Conservation (phyloP, 2,888 invertebrate species). For the Lycocerus yunnanus region DNA sequence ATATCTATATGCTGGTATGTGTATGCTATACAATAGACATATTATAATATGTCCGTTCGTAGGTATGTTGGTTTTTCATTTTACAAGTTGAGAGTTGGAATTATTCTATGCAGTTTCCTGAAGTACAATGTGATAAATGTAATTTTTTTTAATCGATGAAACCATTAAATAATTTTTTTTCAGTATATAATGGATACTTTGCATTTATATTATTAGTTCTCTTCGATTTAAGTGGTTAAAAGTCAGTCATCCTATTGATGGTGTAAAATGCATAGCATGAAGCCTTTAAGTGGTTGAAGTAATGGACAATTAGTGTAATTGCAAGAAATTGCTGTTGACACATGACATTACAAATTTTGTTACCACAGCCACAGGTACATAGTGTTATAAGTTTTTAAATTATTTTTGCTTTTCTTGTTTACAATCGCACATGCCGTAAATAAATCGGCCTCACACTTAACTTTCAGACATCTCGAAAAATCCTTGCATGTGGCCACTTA, state of each 20-base stretch:
- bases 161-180: not conserved
- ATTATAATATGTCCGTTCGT: not conserved
- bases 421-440: not conserved
- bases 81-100: not conserved
- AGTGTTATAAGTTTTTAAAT: not conserved
- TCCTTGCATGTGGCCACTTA: slow-evolving; percentile 18
- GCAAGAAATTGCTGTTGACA: slow-evolving; percentile 5
- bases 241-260: not conserved
- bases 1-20: not conserved
- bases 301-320: slow-evolving; percentile 9
- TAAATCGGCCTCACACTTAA: not conserved
- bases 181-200: not conserved
- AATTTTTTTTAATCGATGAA: not conserved
- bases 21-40: not conserved
- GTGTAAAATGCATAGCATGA: not conserved
- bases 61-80: not conserved
- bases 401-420: not conserved
- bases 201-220: not conserved
- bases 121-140: not conserved
- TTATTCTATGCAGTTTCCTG: not conserved
- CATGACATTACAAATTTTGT: not conserved
- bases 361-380: not conserved
- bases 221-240: not conserved
- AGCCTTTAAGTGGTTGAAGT: slow-evolving; percentile 10
- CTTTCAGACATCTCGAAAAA: not conserved